Evolutionary conservation across 2,888 invertebrate genomes (phyloP).

Genomic region (Ochropacha duplaris): DNA sequence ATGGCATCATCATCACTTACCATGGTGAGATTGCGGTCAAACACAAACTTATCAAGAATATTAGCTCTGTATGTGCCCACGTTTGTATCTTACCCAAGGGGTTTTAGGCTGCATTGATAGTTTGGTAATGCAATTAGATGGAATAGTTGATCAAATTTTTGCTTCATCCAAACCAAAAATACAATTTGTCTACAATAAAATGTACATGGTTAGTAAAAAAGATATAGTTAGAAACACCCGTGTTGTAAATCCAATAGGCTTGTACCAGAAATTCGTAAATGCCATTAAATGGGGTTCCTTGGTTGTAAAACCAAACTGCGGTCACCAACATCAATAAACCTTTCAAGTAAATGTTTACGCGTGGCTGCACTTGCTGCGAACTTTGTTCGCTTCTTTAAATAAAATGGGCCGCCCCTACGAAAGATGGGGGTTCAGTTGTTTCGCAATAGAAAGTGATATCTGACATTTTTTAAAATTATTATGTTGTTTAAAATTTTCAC

Average conservation of each 20-base stretch:
- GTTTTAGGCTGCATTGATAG: no score
- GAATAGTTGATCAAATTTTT: no score
- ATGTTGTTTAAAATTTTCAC: background rate
- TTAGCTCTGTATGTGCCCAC: no score
- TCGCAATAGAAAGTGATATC: slow-evolving; percentile 33
- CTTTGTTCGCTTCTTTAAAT: slow-evolving; percentile 67
- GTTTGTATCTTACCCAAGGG: no score
- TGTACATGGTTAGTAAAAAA: no score
- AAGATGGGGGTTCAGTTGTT: slow-evolving; percentile 50
- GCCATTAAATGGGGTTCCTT: slow-evolving; percentile 30
- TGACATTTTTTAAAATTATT: slow-evolving; percentile 27
- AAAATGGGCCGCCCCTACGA: slow-evolving; percentile 51
- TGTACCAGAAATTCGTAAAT: slow-evolving; percentile 36
- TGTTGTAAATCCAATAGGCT: slow-evolving; percentile 2
- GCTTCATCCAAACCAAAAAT: no score
- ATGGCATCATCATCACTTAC: no score
- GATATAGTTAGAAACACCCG: no score
- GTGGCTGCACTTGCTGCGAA: slow-evolving; percentile 57
- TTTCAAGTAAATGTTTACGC: slow-evolving; percentile 76
- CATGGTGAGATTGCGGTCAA: no score
- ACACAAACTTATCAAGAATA: no score
- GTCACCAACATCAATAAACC: slow-evolving; percentile 76
- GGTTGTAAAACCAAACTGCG: slow-evolving; percentile 61
- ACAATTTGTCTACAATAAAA: no score
- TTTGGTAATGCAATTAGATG: no score